Conservation (phyloP, 2,888 invertebrate species). For the Tachina fera region DNA sequence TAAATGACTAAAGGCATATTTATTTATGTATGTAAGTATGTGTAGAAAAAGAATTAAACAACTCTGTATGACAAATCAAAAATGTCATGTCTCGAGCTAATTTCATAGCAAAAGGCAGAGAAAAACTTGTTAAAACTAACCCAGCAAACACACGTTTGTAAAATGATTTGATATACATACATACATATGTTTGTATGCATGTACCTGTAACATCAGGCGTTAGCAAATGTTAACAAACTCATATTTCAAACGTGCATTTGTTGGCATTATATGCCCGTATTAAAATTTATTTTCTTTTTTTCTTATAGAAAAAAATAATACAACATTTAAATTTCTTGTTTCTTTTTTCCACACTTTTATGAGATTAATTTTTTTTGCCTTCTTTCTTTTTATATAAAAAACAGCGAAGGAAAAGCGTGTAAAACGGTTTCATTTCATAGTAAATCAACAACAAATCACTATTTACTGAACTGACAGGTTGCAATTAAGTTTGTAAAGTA, state of each 20-base stretch:
- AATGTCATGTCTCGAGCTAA: conserved; percentile 35
- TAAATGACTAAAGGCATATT: not conserved
- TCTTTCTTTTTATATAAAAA: conserved; percentile 13
- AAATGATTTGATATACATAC: not conserved
- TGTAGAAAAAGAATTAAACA: not conserved
- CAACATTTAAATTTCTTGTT: conserved; percentile 17
- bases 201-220: not conserved
- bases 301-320: not conserved
- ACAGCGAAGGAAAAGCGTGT: conserved; percentile 28
- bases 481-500: conserved; percentile 63
- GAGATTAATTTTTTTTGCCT: conserved; percentile 6
- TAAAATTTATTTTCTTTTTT: conserved; percentile 9
- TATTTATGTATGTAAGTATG: no score
- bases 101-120: conserved; percentile 3
- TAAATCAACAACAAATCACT: conserved; percentile 53
- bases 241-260: conserved; percentile 2
- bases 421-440: conserved; percentile 56
- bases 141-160: conserved; percentile 10
- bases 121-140: not conserved
- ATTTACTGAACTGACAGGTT: conserved; percentile 53
- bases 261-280: not conserved
- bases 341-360: not conserved
- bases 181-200: not conserved
- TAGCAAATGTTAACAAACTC: not conserved
- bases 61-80: not conserved